Base-by-base conservation (phyloP, 2,113 vertebrate genomes). In the Cardinalis cardinalis region DNA sequence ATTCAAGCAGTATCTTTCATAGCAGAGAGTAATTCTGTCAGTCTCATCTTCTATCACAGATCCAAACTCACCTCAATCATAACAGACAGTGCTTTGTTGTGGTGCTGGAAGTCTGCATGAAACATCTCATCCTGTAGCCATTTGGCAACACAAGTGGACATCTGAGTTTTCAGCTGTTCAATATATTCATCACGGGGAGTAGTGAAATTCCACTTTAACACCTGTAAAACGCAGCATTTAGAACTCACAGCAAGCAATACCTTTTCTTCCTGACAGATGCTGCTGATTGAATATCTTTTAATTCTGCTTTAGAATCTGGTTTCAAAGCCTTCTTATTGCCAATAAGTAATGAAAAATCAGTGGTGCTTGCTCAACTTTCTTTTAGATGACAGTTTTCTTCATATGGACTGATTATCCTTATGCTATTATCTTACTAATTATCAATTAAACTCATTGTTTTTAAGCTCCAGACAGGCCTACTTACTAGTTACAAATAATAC, bases 91-190 rank as follows among this genome's bases (percentile, higher is more conserved):
- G 98, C 99, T 95, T 99, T 99, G 89, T 99, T 99, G 41, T 99
- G 99, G 94, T 97, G 98, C 95, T 99, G 99, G 93, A 99, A 99
- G 96, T 99, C 99, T 48, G 99, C 96, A 93, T 99, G 99, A 93
- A 99, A 99, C 90, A 99, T 98, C 87, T 99, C 99, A 49, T 99
- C 99, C 92, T 98, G 98, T 16, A 99, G 97, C 99, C 99, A 99
- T 89, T 97, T 99, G 29, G 99, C 98, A 58, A 99, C 97, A 95
- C 99, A 99, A 64, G 96, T 97, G 40, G 98, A 98, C 99, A 99
- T 99, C n/a, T 99, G 99, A 75, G 97, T 98, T 84, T 99, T 99
- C 18, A 99, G 97, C 91, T 99, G 99, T 78, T 99, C 99, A 84
- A 99, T 98, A 40, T 99, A 99, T 61, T 99, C 99, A 82, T 99